Evolutionary conservation across 2,888 invertebrate species (phyloP).

Genomic region (Isoperla grammatica): DNA sequence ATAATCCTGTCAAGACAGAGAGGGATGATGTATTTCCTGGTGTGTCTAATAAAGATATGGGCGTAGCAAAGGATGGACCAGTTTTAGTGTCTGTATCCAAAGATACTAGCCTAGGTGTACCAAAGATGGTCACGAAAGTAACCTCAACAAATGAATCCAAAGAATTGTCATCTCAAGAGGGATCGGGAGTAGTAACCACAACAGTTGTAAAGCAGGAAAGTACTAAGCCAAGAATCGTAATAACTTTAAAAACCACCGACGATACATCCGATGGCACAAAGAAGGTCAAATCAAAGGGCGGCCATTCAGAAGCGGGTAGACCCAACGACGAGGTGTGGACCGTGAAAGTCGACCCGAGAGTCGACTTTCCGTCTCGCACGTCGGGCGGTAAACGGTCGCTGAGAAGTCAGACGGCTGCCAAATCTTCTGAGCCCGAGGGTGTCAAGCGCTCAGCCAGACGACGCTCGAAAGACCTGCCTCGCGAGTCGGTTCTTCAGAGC

Average conservation of each 20-base stretch:
- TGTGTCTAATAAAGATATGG: no score
- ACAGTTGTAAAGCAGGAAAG: slow-evolving; percentile 37
- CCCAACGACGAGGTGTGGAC: slow-evolving; percentile 28
- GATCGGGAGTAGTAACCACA: slow-evolving; percentile 27
- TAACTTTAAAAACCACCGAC: slow-evolving; percentile 54
- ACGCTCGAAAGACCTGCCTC: slow-evolving; percentile 53
- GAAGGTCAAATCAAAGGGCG: slow-evolving; percentile 42
- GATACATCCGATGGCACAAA: slow-evolving; percentile 43
- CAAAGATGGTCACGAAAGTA: no score
- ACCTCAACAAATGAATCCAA: slow-evolving; percentile 1
- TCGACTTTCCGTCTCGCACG: neutral
- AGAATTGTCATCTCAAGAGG: slow-evolving; percentile 3
- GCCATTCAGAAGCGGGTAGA: slow-evolving; percentile 26
- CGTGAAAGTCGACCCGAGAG: slow-evolving; percentile 23
- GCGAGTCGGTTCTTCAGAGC: slow-evolving; percentile 59
- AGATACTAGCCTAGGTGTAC: no score
- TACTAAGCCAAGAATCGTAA: slow-evolving; percentile 56
- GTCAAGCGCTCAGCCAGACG: slow-evolving; percentile 60
- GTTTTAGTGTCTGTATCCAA: no score
- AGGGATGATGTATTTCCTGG: no score
- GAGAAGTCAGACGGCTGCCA: slow-evolving; percentile 26
- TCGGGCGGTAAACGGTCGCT: slow-evolving; percentile 27
- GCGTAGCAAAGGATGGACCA: no score
- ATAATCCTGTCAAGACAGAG: neutral
- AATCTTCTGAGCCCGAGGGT: slow-evolving; percentile 34